Evolutionary conservation across 2,113 vertebrate species (phyloP), one percentile per base, ranked within the genome.

Genomic region (Limnothrissa miodon): DNA sequence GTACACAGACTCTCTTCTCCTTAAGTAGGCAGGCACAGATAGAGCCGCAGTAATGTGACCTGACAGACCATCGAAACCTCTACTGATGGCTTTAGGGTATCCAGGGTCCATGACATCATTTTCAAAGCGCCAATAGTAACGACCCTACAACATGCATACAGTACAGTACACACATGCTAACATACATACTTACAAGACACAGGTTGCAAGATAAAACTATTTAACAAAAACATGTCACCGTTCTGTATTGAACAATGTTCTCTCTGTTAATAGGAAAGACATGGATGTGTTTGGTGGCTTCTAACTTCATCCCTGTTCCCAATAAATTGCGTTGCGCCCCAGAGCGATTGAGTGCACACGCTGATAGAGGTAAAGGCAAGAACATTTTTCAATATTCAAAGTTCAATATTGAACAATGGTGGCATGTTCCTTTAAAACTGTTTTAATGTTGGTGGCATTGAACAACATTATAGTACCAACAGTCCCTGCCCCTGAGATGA

Each of bases 51-150:
- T 95, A 87, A 99, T 93, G 88, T 93, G 96, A 25, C 96, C 97
- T 15, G 79, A 92, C 17, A 98, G 90, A 45, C 97, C 97, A 70
- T 94, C 92, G 87, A 99, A 99, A 84, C 98, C 97, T 0, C 90
- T 92, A 0, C 87, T 79, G 0, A 97, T 91, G 42, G 85, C 86
- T 91, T 95, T 95, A 46, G 98, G 98, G 79, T 96, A 99, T 0
- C 95, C 95, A 1, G 78, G 0, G 81, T 99, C 98, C 94, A 96
- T 89, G 17, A 86, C 45, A 0, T 93, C 94, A 0, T 99, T 97
- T 39, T 97, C 96, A 94, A 96, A 99, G 62, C 97, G 96, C 98
- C 98, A 99, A 87, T 98, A 99, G 2, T 91, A 87, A 13, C 92
- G 44, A 45, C 94, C 97, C 98, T 99, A 83, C n/a, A 59, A 80